Conservation (phyloP, 2,113 vertebrate genomes). For the Athene noctua region DNA sequence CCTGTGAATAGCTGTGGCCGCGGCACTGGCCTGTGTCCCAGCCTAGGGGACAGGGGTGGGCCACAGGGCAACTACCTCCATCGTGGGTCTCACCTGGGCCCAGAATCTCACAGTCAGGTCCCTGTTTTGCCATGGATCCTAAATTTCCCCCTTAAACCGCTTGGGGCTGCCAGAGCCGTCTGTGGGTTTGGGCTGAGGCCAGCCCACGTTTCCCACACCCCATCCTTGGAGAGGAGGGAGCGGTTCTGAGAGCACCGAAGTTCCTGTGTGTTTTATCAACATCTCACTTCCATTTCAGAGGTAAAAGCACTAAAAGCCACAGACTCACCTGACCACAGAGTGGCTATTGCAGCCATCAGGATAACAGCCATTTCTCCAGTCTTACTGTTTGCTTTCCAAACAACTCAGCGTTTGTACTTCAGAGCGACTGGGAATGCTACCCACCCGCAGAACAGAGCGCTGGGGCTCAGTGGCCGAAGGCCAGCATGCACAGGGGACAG, state of each 20-base stretch:
- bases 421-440: fast-evolving
- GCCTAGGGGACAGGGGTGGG: background rate
- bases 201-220: background rate
- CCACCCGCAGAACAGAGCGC: background rate
- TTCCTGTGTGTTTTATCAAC: too few species aligned
- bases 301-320: too few species aligned
- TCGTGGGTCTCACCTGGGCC: background rate
- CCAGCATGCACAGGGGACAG: background rate
- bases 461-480: background rate
- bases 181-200: background rate
- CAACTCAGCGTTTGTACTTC: fast-evolving
- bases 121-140: background rate
- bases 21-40: background rate
- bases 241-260: fast-evolving
- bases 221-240: background rate
- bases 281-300: background rate
- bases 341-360: background rate
- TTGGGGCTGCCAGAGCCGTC: background rate
- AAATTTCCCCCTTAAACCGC: background rate
- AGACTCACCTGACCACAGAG: background rate
- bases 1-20: background rate
- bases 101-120: background rate
- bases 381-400: background rate
- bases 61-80: fast-evolving
- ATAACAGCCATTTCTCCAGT: background rate